phyloP scores from a whole-genome alignment of 2,888 invertebrate genomes.

The Drosophila percnosoma region DNA sequence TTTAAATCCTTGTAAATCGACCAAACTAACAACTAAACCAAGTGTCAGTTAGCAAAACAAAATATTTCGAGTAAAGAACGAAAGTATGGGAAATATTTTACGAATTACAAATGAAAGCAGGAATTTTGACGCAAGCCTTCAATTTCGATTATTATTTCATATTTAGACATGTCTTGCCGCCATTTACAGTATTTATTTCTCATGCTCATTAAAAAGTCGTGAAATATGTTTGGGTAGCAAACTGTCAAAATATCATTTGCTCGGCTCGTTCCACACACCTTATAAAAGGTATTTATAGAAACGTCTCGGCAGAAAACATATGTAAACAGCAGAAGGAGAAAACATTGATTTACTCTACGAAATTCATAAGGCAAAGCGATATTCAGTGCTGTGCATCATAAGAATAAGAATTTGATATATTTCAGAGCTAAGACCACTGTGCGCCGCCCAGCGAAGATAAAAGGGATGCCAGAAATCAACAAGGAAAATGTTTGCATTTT shows the following conservation, averaged over 20 bases:
- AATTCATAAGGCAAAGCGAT: not conserved
- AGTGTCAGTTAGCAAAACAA: not conserved
- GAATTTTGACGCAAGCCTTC: not conserved
- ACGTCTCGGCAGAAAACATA: not conserved
- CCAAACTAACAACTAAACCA: not conserved
- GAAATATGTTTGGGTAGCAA: constrained; percentile 27
- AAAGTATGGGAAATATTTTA: not conserved
- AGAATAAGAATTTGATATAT: not conserved
- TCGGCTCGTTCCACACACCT: constrained; percentile 34
- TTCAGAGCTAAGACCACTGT: constrained; percentile 6
- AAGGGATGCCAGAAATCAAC: constrained; percentile 20
- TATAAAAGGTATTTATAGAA: constrained; percentile 28
- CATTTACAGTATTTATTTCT: constrained; percentile 24
- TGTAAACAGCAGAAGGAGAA: no score
- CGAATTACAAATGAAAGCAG: not conserved
- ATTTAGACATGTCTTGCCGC: not conserved
- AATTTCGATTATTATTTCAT: not conserved
- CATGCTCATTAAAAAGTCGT: constrained; percentile 35
- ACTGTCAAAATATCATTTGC: constrained; percentile 35
- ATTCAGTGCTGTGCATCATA: not conserved
- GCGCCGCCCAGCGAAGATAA: constrained; percentile 15
- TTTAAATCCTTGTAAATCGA: not conserved
- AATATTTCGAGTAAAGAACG: not conserved
- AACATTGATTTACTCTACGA: not conserved
- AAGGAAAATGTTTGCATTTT: constrained; percentile 41